Evolutionary conservation across 1,140 invertebrate species (phyloP), one percentile per base, ranked within the genome.

Genomic region (Listronotus oregonensis): DNA sequence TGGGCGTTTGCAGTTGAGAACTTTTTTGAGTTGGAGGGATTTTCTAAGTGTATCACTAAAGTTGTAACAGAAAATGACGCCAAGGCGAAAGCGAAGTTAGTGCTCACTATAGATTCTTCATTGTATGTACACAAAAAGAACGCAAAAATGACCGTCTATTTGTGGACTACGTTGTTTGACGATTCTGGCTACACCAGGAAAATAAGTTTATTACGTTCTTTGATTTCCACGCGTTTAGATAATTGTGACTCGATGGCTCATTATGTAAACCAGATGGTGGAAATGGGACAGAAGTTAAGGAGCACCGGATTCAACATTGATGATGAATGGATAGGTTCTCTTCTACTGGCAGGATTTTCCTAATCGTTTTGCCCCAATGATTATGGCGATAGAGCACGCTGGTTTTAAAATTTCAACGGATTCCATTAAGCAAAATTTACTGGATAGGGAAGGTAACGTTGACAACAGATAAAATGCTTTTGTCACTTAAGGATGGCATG

Each of bases 301-400:
- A 62, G 68, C 44, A 71, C 69, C 49, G 68, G 67, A 14, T 69
- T 72, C 64, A 43, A 71, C 50, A 64, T 79, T 21, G 63, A 50
- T 39, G 77, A 79, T 39, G 73, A 80, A 49, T 78, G 73, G 75
- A 68, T 78, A 15, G 77, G 72, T 14, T 62, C 71, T 4, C 55
- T 79, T 11, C 27, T 80, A 11, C 60, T 79, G 21, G 73, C 76
- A 0, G 79, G 77, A 17, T 70, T 79, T 27, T 32, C 50, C 75
- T 7, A 72, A 77, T 47, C 66, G 69, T 54, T 80, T 56, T 70
- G 21, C 34, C 17, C 78, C 78, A 0, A 78, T 79, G 75, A 76
- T 79, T 11, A 79, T 79, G 77, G 76, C 67, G 3, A 71, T 79
- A 6, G 69, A 71, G 40, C 65, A 70, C 60, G 59, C 64, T 66